Evolutionary conservation across 1,140 invertebrate species (phyloP), one percentile per base, ranked within the genome.

Genomic region (Ylistrum balloti): DNA sequence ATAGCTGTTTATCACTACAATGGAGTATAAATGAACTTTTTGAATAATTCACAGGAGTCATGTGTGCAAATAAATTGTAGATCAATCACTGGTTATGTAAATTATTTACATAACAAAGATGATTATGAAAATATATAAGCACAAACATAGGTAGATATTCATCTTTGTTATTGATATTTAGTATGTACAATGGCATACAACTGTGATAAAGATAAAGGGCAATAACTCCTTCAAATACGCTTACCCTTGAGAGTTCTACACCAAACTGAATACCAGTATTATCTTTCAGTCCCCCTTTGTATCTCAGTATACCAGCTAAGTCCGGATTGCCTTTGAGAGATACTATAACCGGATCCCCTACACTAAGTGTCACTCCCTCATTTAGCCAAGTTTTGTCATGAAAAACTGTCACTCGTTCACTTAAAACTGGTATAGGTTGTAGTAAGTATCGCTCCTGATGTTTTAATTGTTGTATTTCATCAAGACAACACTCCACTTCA

Each of bases 221-320:
- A 74, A 74, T n/a, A 74, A 74, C 56, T 74, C 56, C 56, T 74
- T 38, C 28, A 5, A 74, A 74, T 28, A n/a, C n/a, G n/a, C 88
- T 85, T 91, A 91, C 90, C 90, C 88, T 86, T 32, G 88, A 89
- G 20, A 95, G 90, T 91, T 95, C 94, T 28, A 95, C 92, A 34
- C 95, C 95, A 93, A 95, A 95, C 86, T 92, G 92, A 22, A 94
- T 93, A 87, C 95, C 95, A 86, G 92, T 93, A n/a, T 92, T 86
- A 28, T 93, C 94, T n/a, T 91, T 90, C 22, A 95, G 86, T 33
- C 86, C 56, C 20, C 95, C 95, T 88, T 93, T 93, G 91, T 93
- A 95, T 87, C 93, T 48, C 41, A 95, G 41, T 41, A 93, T 90
- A 41, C 94, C 95, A 41, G 91, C 86, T 48, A 94, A 88, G 86